phyloP scores from a whole-genome alignment of 2,888 invertebrate genomes.

The Tiphia femorata region DNA sequence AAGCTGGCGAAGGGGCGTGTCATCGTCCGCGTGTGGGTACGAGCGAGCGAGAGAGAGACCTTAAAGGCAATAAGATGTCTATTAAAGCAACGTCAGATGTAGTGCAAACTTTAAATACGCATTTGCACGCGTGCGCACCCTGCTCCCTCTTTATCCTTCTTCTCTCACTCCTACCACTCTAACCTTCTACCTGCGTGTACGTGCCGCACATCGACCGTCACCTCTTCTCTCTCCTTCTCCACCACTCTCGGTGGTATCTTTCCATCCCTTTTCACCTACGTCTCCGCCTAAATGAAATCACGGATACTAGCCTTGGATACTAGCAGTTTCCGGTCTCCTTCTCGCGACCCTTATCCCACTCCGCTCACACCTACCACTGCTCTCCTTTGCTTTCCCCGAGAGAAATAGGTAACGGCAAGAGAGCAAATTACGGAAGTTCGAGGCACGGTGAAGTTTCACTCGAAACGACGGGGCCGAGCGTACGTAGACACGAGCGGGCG shows the following conservation, averaged over 20 bases:
- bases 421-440: slow-evolving; percentile 54
- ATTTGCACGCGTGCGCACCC: neutral
- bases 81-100: neutral
- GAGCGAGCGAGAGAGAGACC: too few relatives aligned
- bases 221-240: too few relatives aligned
- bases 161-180: too few relatives aligned
- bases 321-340: slow-evolving; percentile 26
- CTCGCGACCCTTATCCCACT: too few relatives aligned
- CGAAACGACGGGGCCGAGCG: slow-evolving; percentile 24
- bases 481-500: slow-evolving; percentile 4
- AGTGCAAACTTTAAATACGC: neutral
- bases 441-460: slow-evolving; percentile 35
- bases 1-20: too few relatives aligned
- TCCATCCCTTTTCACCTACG: too few relatives aligned
- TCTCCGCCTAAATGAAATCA: slow-evolving; percentile 48
- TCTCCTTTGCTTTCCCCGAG: slow-evolving; percentile 24
- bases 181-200: too few relatives aligned
- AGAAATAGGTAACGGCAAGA: slow-evolving; percentile 35
- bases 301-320: slow-evolving; percentile 15
- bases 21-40: too few relatives aligned
- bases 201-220: too few relatives aligned
- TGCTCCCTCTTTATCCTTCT: too few relatives aligned
- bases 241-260: too few relatives aligned
- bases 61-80: neutral
- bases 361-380: too few relatives aligned